Evolutionary conservation across 2,797 vertebrate species (phyloP), one percentile per base, ranked within the genome.

Genomic region (Eidolon dupreanum): DNA sequence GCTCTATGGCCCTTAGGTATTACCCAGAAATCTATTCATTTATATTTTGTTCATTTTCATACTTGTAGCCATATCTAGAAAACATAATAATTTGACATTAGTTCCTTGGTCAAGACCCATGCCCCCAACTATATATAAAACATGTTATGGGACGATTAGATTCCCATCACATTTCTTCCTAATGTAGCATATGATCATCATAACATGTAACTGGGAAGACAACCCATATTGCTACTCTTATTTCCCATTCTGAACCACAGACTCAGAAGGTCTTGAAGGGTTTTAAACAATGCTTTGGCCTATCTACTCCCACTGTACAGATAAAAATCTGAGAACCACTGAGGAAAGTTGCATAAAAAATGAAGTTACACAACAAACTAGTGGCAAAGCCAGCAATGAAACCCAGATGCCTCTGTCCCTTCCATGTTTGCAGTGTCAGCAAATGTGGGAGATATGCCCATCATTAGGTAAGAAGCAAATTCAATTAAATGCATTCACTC

Each of bases 221-320:
- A 81, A 63, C 24, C 38, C n/a, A 77, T 22, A 77, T 10, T 83
- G 65, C n/a, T 70, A 70, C 63, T 82, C 82, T 49, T 71, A n/a
- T 65, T 96, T 88, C 57, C 38, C 66, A 84, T 90, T 96, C 46
- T 87, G 22, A 94, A 95, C 75, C 53, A 94, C 46, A 89, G 26
- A 93, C 24, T 81, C 66, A 77, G 6, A 91, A 12, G 16, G 36
- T 85, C 77, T 93, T 66, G n/a, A 78, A 59, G 9, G 36, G 53
- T 33, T 63, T 81, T 82, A 73, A 91, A 19, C 77, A 94, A 90
- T 75, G 17, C 17, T 75, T n/a, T 65, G 31, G 22, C 20, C 13
- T 83, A 66, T 41, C 20, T 9, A 87, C 43, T 95, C 63, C 92
- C 36, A 89, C 2, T 36, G 33, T 68, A 53, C 10, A 73, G 33